Evolutionary conservation across 2,113 vertebrate species (phyloP), one percentile per base, ranked within the genome.

Genomic region (Rhinopomastus cyanomelas): DNA sequence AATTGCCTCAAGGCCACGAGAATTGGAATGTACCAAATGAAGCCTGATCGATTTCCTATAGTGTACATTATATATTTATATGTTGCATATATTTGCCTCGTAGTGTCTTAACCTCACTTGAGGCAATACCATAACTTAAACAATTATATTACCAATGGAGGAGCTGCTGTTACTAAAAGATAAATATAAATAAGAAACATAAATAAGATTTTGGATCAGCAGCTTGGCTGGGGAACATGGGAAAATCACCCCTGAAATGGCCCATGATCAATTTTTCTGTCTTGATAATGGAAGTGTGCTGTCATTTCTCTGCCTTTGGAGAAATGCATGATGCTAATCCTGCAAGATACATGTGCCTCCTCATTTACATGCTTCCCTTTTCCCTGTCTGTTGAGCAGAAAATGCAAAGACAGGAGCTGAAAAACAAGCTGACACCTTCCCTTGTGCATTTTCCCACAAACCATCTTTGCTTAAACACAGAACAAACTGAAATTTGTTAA

Each of bases 391-490:
- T 80, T 80, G 18, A 82, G 78, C 42, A 82, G 71, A 90, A 93
- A 73, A 95, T 94, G 92, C 72, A 94, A 96, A 93, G 82, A 42
- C 29, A 77, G 64, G 72, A 89, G 81, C 78, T 92, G 89, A 87
- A 85, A 95, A 93, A 92, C 87, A 87, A 90, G 91, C 87, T 76
- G 42, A 42, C 0, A 3, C 71, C 36, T n/a, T 69, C 51, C 14
- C 90, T 85, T 87, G 78, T 92, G 74, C 59, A 49, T 93, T 94
- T 95, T 93, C 95, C 89, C 79, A 82, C 92, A 88, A 86, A 90
- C 52, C 68, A 34, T 77, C 81, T 94, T 39, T 42, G n/a, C 69
- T 87, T 59, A 85, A 93, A 89, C 42, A 42, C 48, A 56, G 78
- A 93, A 77, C 39, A 89, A 83, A 71, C 81, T 87, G 67, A 89